Evolutionary conservation across 2,113 vertebrate genomes (phyloP), one percentile per base, ranked within the genome.

Genomic region (Toxotes jaculatrix): DNA sequence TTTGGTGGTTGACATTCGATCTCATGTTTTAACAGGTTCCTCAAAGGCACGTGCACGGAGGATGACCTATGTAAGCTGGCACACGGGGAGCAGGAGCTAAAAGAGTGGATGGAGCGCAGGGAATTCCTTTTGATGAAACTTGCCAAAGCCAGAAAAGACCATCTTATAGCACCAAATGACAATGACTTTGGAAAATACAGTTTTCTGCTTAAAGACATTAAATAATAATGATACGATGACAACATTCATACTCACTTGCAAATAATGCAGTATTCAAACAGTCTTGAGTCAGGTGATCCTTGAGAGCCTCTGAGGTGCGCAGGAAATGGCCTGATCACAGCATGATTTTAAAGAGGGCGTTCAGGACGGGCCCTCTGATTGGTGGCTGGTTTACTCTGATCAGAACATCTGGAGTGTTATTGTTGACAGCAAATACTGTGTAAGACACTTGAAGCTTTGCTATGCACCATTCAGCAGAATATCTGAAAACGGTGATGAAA

Each of bases 141-240:
- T 87, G 96, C 92, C 95, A 99, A 99, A 97, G 98, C 98, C 49
- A 94, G 93, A 90, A 99, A 98, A 94, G 98, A 99, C 88, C 97
- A 98, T 93, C 95, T 99, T 95, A 98, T 99, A 96, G 97, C 96
- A 90, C 97, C 97, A 74, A 97, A 97, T 86, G 98, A 99, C 97
- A 98, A 99, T 96, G 98, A 99, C 94, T 99, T 99, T 97, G 98
- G 98, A 95, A 99, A 99, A 99, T 99, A 99, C 97, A 99, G 97
- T 98, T 99, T 99, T 99, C 97, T 99, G 95, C 98, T 99, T 97
- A 99, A 98, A 96, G 97, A 98, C 94, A 97, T 98, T 95, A 97
- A 97, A 90, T 98, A 97, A 90, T 98, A 97, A 97, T 94, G 87
- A 88, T 55, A 36, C 93, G 89, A 85, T 77, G 74, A 87, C 68